These are phyloP conservation scores for Fistularia commersonii DNA, from an alignment of 2,797 vertebrate genomes.

Conservation along the genomic window DNA sequence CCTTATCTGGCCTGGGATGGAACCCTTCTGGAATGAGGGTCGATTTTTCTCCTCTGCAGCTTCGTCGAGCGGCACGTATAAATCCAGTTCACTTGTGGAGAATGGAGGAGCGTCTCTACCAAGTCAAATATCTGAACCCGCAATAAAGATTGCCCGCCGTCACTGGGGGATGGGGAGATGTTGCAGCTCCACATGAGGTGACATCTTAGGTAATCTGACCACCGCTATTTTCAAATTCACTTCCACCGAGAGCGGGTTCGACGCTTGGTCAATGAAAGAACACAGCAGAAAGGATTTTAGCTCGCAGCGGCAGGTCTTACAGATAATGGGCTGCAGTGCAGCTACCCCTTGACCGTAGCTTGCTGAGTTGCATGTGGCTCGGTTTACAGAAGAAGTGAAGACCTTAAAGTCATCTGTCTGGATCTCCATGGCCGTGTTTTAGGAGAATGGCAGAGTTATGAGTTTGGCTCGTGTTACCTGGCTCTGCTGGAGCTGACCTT, in stretches of 20 bases:
- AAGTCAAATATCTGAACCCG: neutral
- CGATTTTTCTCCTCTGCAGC: constrained; percentile 38
- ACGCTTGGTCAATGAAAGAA: constrained; percentile 41
- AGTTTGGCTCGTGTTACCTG: constrained; percentile 74
- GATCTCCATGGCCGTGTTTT: constrained; percentile 52
- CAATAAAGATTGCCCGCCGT: neutral
- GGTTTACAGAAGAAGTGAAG: constrained; percentile 48
- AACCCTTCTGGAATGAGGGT: constrained; percentile 43
- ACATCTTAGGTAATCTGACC: constrained; percentile 33
- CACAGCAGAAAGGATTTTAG: constrained; percentile 20
- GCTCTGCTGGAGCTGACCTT: constrained; percentile 67
- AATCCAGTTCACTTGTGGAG: constrained; percentile 24
- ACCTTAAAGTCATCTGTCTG: constrained; percentile 62
- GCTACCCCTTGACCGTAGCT: constrained; percentile 36
- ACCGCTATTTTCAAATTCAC: constrained; percentile 27
- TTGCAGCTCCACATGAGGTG: constrained; percentile 32
- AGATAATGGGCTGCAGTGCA: constrained; percentile 55
- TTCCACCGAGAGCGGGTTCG: constrained; percentile 18
- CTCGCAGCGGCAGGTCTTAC: constrained; percentile 46
- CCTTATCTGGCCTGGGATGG: constrained; percentile 62
- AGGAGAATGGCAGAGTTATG: constrained; percentile 60
- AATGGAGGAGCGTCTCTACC: constrained; percentile 9
- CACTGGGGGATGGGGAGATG: constrained; percentile 26
- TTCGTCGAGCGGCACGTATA: constrained; percentile 42
- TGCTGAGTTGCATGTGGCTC: constrained; percentile 24